These are phyloP conservation scores for Leucopternis melanops DNA, from an alignment of 2,113 vertebrate species.

Conservation along the genomic window DNA sequence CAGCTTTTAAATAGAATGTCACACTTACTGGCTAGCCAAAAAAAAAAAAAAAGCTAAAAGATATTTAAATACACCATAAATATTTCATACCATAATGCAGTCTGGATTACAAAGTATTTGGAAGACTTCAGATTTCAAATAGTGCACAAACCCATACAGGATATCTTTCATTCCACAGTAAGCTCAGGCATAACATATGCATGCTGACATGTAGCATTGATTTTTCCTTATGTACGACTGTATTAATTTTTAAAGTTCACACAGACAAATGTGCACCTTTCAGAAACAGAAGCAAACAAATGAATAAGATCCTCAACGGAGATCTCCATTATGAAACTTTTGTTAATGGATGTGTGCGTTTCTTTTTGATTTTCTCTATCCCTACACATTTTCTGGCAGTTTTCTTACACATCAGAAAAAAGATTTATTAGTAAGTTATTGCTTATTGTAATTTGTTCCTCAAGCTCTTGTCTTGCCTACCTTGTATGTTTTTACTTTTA, in stretches of 20 bases:
- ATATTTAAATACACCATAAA: background rate
- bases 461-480: background rate
- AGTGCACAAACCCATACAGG: background rate
- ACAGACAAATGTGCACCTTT: constrained; percentile 19
- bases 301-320: background rate
- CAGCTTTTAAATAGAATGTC: background rate
- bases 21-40: background rate
- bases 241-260: constrained; percentile 58
- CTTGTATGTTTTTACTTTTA: background rate
- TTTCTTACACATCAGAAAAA: background rate
- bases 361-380: background rate
- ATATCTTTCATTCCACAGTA: constrained; percentile 20
- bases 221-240: constrained; percentile 25
- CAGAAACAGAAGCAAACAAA: constrained; percentile 19
- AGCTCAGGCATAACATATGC: constrained; percentile 21
- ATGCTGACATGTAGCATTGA: constrained; percentile 27
- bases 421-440: background rate
- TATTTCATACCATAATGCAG: background rate
- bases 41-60: background rate
- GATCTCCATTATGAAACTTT: background rate
- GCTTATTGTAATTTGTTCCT: background rate
- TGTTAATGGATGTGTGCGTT: background rate
- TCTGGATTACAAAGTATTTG: constrained; percentile 1
- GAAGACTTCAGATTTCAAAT: constrained; percentile 8
- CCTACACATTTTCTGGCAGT: background rate